Conservation (phyloP, 2,113 vertebrate species). For the Vidua chalybeata region DNA sequence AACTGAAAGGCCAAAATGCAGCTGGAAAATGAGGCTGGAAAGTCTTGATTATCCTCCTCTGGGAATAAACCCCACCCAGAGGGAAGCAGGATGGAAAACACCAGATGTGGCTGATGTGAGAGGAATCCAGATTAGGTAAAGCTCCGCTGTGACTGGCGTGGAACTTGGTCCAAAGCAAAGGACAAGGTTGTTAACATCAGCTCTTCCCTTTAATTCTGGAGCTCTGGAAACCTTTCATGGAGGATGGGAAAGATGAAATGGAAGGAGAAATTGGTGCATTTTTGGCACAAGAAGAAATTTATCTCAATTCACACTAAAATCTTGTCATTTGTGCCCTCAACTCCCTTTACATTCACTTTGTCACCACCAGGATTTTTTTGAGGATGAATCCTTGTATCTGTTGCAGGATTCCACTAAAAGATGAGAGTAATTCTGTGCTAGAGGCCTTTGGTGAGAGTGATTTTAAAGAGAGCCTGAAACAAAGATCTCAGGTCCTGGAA, state of each 20-base stretch:
- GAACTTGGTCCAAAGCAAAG: background rate
- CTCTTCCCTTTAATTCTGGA: background rate
- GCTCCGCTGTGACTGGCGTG: background rate
- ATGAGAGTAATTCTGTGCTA: background rate
- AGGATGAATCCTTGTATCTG: background rate
- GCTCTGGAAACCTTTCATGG: background rate
- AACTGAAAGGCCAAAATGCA: background rate
- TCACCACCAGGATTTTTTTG: background rate
- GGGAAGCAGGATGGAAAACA: constrained; percentile 47
- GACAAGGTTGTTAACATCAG: background rate
- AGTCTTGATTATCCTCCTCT: constrained; percentile 18
- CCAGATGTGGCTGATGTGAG: constrained; percentile 42
- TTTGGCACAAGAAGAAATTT: background rate
- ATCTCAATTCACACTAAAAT: background rate
- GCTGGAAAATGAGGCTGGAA: constrained; percentile 31
- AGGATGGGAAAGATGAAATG: background rate
- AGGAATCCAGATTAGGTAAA: constrained; percentile 31
- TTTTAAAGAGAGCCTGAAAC: background rate
- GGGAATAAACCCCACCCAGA: constrained; percentile 54
- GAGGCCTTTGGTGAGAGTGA: background rate
- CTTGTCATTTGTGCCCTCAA: background rate
- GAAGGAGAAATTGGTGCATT: background rate
- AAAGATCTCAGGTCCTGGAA: background rate
- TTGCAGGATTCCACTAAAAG: background rate
- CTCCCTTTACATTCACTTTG: background rate